phyloP scores from a whole-genome alignment of 1,140 invertebrate species.

The Spodoptera frugiperda region DNA sequence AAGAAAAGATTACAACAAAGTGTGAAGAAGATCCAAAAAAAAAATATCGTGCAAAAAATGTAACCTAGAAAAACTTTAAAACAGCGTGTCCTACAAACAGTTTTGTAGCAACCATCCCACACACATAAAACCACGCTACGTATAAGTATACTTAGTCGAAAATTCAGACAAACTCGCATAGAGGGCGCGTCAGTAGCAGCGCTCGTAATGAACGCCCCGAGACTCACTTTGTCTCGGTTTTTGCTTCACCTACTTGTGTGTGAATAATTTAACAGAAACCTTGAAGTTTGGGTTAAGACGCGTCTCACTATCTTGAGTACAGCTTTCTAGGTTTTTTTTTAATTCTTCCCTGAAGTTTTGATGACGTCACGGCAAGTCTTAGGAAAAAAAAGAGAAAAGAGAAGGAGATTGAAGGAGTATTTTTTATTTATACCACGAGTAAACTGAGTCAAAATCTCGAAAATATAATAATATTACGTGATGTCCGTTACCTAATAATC shows the following conservation, averaged over 20 bases:
- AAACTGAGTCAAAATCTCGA: too few species aligned
- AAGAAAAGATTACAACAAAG: too few species aligned
- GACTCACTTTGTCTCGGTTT: constrained; percentile 47
- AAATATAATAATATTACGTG: too few species aligned
- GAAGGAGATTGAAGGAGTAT: too few species aligned
- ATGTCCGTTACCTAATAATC: too few species aligned
- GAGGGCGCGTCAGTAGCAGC: constrained; percentile 26
- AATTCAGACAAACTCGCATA: constrained; percentile 6
- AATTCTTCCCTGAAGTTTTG: neutral
- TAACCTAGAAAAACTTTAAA: too few species aligned
- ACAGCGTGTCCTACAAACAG: too few species aligned
- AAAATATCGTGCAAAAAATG: too few species aligned
- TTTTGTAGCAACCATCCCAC: neutral
- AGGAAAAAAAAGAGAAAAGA: too few species aligned
- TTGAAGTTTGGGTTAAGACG: constrained; percentile 25
- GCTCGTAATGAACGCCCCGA: constrained; percentile 32
- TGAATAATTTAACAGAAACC: constrained; percentile 61
- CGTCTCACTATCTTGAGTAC: constrained; percentile 27
- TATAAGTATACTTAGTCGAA: constrained; percentile 9
- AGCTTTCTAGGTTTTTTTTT: constrained; percentile 17
- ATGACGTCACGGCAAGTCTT: neutral
- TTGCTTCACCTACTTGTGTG: constrained; percentile 54
- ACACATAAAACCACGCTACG: neutral
- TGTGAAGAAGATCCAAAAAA: too few species aligned
- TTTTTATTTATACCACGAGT: too few species aligned